Conservation (phyloP, 2,797 vertebrate species). For the Podargus strigoides region DNA sequence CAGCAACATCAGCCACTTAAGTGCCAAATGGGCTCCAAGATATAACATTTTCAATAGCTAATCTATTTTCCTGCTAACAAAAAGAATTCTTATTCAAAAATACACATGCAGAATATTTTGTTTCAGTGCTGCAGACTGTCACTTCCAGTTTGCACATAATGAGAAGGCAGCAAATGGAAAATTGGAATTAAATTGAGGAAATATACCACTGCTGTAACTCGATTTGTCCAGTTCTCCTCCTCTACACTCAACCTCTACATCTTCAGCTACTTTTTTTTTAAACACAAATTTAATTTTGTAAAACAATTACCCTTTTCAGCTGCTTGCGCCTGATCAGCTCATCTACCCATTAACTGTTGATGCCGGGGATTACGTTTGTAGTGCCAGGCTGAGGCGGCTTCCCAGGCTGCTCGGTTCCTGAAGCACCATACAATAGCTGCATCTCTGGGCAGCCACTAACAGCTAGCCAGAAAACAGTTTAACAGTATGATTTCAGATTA, state of each 20-base stretch:
- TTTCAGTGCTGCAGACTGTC: neutral
- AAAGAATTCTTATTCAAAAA: neutral
- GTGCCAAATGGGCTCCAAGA: neutral
- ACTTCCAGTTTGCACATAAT: neutral
- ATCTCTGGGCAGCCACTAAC: fast-evolving
- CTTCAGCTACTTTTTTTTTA: neutral
- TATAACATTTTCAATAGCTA: neutral
- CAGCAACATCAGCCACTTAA: neutral
- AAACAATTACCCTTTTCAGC: slow-evolving; percentile 17
- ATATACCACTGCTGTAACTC: neutral
- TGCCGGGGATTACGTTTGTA: neutral
- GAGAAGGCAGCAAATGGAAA: neutral
- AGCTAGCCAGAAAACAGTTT: neutral
- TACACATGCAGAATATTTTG: neutral
- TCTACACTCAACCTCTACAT: neutral
- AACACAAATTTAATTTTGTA: neutral
- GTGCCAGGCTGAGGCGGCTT: neutral
- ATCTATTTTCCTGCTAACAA: neutral
- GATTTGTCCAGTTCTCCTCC: neutral
- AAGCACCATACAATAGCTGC: fast-evolving
- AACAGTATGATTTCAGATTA: neutral
- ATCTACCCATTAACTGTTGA: neutral
- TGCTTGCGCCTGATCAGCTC: neutral
- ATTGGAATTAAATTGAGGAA: slow-evolving; percentile 24
- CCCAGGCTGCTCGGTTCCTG: neutral